Evolutionary conservation across 1,140 invertebrate species (phyloP).

Genomic region (Lerema accius): DNA sequence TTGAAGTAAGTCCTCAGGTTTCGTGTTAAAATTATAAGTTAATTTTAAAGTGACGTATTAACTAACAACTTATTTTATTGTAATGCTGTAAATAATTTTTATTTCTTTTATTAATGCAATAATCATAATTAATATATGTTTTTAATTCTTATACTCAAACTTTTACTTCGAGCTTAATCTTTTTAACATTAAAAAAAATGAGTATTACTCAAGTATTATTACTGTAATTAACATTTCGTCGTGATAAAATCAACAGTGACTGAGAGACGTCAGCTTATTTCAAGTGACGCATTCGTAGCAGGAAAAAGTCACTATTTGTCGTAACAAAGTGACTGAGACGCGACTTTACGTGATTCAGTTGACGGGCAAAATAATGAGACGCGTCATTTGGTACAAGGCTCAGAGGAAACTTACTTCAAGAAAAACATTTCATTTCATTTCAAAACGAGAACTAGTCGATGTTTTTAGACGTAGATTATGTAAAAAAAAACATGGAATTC

Average conservation of each 20-base stretch:
- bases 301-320: conserved; percentile 15
- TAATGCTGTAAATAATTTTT: no score
- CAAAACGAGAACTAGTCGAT: background rate
- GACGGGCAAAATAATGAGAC: conserved; percentile 27
- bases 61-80: no score
- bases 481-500: background rate
- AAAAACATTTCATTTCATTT: conserved; percentile 19
- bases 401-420: conserved; percentile 16
- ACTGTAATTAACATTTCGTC: background rate
- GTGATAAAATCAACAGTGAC: conserved; percentile 2
- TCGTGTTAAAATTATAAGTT: no score
- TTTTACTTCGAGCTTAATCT: no score
- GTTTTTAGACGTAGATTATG: no score
- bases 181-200: background rate
- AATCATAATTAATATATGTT: no score
- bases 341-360: conserved; percentile 17
- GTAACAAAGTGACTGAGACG: conserved; percentile 13
- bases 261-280: conserved; percentile 5
- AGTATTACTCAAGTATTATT: background rate
- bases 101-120: no score
- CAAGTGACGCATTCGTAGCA: conserved; percentile 7
- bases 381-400: conserved; percentile 24
- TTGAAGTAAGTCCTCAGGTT: no score
- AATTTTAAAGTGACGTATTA: no score
- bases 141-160: no score